A percentile compares a stretch with the other conserved stretches of the same genome.
These are phyloP conservation scores for Sinosuthora webbiana DNA, from an alignment of 2,113 vertebrate genomes.

Conservation along the genomic window DNA sequence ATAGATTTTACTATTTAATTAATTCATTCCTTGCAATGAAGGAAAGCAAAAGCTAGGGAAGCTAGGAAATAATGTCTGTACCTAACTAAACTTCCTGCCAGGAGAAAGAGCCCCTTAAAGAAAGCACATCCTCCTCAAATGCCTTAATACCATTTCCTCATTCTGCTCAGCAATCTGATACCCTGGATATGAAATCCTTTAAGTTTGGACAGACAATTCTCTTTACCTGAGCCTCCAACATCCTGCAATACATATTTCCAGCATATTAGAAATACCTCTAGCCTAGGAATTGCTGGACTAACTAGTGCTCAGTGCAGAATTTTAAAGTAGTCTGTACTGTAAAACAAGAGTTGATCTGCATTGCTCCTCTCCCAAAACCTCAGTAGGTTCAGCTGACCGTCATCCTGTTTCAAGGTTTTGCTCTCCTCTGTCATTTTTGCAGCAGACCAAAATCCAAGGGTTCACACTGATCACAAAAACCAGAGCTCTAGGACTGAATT, in stretches of 20 bases:
- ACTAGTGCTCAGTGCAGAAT: background rate
- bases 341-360: background rate
- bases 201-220: background rate
- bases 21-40: background rate
- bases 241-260: background rate
- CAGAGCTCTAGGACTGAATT: background rate
- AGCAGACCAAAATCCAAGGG: background rate
- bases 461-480: background rate
- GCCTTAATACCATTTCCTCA: background rate
- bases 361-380: background rate
- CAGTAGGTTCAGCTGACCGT: background rate
- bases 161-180: background rate
- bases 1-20: background rate
- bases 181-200: background rate
- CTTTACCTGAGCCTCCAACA: background rate
- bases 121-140: background rate
- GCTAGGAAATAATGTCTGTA: background rate
- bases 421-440: background rate
- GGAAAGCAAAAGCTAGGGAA: background rate
- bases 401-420: background rate
- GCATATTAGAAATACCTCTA: background rate
- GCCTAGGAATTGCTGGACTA: background rate
- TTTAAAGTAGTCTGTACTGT: background rate
- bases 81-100: background rate
- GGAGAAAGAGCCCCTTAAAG: background rate